These are phyloP conservation scores for Eupithecia pulchellata DNA, from an alignment of 2,888 invertebrate genomes.

Conservation along the genomic window DNA sequence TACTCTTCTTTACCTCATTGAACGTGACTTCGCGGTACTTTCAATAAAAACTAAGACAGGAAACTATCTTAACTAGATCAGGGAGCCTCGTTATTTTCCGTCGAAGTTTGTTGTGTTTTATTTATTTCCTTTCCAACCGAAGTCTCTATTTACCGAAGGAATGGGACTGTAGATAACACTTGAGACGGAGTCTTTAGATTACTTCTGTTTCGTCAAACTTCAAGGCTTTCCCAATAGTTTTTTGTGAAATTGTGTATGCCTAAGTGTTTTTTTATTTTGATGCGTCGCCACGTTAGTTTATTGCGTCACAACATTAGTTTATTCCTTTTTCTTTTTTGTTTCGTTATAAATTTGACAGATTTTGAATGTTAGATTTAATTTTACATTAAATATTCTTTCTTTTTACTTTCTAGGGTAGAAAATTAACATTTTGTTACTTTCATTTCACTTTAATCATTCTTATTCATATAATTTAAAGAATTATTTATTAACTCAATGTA, in stretches of 20 bases:
- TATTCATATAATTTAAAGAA: no score
- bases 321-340: no score
- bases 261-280: no score
- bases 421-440: no score
- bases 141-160: neutral
- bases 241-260: neutral
- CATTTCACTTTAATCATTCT: no score
- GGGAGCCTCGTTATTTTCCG: constrained; percentile 22
- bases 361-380: no score
- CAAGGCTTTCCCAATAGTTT: neutral
- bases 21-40: constrained; percentile 14
- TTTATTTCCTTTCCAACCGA: constrained; percentile 13
- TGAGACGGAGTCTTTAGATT: neutral
- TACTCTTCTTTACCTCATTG: neutral
- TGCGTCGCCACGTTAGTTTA: no score
- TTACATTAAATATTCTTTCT: no score
- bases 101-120: constrained; percentile 6
- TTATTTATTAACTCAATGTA: no score
- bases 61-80: constrained; percentile 23
- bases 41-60: constrained; percentile 16
- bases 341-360: no score
- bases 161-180: neutral
- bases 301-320: no score
- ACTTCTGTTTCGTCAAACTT: neutral
- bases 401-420: no score